Percentiles rank a stretch among this genome's conserved stretches.
phyloP scores from a whole-genome alignment of 2,888 invertebrate genomes.

The Andrena flavipes region DNA sequence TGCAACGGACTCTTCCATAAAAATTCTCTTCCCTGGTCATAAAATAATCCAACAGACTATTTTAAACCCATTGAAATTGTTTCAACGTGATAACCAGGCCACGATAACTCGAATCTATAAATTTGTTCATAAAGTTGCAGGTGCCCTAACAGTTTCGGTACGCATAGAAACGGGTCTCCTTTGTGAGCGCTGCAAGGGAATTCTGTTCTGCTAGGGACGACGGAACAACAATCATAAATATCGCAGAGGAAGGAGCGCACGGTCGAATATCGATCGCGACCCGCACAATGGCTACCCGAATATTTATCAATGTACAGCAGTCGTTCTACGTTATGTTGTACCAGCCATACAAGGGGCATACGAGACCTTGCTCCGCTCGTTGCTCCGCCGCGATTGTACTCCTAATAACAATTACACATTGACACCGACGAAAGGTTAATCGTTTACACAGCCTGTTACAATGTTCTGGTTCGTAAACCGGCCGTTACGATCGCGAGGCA shows the following conservation, averaged over 20 bases:
- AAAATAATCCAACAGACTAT: background rate
- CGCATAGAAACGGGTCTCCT: slow-evolving; percentile 25
- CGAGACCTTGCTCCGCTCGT: background rate
- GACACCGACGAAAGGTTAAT: slow-evolving; percentile 23
- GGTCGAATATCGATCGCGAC: slow-evolving; percentile 52
- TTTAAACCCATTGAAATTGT: background rate
- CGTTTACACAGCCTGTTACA: slow-evolving; percentile 19
- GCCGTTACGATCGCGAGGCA: slow-evolving; percentile 2
- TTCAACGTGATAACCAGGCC: background rate
- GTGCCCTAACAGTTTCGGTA: slow-evolving; percentile 21
- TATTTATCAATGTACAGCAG: slow-evolving; percentile 59
- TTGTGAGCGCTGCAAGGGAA: slow-evolving; percentile 37
- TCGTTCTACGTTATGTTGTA: slow-evolving; percentile 34
- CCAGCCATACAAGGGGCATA: background rate
- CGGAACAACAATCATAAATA: slow-evolving; percentile 60
- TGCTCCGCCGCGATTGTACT: slow-evolving; percentile 17
- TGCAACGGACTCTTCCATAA: background rate
- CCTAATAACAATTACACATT: slow-evolving; percentile 40
- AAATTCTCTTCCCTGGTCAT: background rate
- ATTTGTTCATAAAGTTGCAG: slow-evolving; percentile 12
- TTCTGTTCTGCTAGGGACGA: slow-evolving; percentile 25
- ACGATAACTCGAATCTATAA: slow-evolving; percentile 4
- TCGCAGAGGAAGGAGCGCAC: slow-evolving; percentile 24
- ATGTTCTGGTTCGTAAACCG: slow-evolving; percentile 12
- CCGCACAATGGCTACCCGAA: slow-evolving; percentile 51